Evolutionary conservation across 2,113 vertebrate genomes (phyloP).

Genomic region (Coptodon rendalli): DNA sequence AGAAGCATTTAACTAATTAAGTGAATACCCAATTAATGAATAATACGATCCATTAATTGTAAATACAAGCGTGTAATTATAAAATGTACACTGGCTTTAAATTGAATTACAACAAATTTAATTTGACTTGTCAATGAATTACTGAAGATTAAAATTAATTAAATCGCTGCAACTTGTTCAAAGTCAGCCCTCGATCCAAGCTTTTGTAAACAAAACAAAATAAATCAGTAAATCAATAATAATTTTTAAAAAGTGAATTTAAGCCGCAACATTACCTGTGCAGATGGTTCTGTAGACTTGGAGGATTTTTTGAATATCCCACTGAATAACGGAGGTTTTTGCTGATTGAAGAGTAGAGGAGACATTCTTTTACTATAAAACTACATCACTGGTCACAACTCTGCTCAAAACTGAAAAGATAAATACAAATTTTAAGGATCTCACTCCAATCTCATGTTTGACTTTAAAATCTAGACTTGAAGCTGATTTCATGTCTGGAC

Average conservation of each 20-base stretch:
- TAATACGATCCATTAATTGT: not conserved
- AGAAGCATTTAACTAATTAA: not conserved
- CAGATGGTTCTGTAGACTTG: constrained; percentile 5
- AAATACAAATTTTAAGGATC: no score
- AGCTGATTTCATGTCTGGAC: no score
- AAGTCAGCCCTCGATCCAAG: no score
- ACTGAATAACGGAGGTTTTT: constrained; percentile 33
- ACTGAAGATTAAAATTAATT: no score
- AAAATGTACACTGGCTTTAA: not conserved
- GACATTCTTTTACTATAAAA: not conserved
- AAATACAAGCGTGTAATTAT: not conserved
- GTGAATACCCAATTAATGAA: not conserved
- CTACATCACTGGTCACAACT: not conserved
- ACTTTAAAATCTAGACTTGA: no score
- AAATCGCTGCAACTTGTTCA: no score
- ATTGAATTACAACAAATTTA: not conserved
- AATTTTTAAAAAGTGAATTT: no score
- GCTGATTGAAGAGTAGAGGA: not conserved
- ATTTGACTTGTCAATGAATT: not conserved
- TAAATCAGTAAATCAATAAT: no score
- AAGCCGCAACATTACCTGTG: constrained; percentile 7
- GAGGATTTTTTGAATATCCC: constrained; percentile 50
- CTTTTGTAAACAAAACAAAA: no score
- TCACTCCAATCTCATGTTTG: no score
- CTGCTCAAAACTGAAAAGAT: not conserved